These are phyloP conservation scores for Berghia stephanieae DNA, from an alignment of 1,140 invertebrate species.

Conservation along the genomic window DNA sequence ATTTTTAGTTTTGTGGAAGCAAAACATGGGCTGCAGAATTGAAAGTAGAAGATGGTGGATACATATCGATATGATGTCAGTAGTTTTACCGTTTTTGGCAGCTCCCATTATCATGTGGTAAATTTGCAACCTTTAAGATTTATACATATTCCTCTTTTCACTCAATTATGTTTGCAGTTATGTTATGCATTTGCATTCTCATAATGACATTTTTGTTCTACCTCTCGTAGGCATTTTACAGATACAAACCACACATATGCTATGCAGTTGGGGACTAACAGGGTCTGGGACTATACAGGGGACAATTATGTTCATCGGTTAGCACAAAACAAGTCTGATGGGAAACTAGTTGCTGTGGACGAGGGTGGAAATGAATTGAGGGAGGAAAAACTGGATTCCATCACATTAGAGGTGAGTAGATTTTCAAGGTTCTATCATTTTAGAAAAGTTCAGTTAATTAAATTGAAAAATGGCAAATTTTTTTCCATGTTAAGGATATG, in stretches of 20 bases:
- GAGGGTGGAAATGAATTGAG: constrained; percentile 57
- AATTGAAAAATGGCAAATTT: no score
- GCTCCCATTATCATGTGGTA: constrained; percentile 10
- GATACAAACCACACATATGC: constrained; percentile 97
- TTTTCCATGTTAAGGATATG: no score
- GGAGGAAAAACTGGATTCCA: constrained; percentile 91
- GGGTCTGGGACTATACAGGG: constrained; percentile 98
- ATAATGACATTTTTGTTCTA: constrained; percentile 20
- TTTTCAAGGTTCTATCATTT: background rate
- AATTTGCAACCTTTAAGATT: background rate
- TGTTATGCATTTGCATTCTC: background rate
- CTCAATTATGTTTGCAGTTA: background rate
- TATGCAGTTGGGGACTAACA: constrained; percentile 90
- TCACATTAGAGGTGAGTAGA: constrained; percentile 77
- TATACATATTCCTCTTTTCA: constrained; percentile 3
- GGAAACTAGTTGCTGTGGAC: constrained; percentile 86
- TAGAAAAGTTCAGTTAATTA: no score
- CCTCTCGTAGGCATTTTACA: constrained; percentile 82
- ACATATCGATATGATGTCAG: no score
- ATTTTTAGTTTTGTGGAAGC: no score
- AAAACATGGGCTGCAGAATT: no score
- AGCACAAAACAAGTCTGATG: constrained; percentile 95
- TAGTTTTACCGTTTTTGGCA: constrained; percentile 2
- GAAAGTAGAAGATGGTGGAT: no score
- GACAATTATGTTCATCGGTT: constrained; percentile 98